phyloP scores from a whole-genome alignment of 2,888 invertebrate species.

The Erynnis tages region DNA sequence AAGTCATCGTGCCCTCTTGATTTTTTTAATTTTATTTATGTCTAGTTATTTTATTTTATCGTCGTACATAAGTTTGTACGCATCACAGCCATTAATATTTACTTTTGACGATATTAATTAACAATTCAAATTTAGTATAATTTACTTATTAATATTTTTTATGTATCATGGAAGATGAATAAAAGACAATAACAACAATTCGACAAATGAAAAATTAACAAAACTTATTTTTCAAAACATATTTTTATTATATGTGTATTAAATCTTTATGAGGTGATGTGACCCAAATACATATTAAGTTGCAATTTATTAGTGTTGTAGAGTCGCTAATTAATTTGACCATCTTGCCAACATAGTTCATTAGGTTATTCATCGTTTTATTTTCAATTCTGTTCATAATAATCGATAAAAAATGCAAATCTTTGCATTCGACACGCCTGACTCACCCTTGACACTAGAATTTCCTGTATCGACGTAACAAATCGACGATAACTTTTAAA shows the following conservation, averaged over 20 bases:
- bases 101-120: too few species aligned
- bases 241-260: too few species aligned
- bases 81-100: too few species aligned
- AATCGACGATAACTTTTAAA: conserved; percentile 2
- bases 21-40: too few species aligned
- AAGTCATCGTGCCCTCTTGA: too few species aligned
- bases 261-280: too few species aligned
- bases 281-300: neutral
- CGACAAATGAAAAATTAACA: neutral
- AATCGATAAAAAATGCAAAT: neutral
- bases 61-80: too few species aligned
- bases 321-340: neutral
- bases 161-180: too few species aligned
- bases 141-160: too few species aligned
- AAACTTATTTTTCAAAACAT: neutral
- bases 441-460: conserved; percentile 39
- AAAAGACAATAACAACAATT: too few species aligned
- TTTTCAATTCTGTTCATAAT: neutral
- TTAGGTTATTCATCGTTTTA: neutral
- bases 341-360: neutral
- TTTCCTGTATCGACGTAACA: conserved; percentile 53
- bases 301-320: neutral
- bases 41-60: too few species aligned
- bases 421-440: conserved; percentile 19
- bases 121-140: too few species aligned